Conservation (phyloP, 1,140 invertebrate species). For the Maniola jurtina region DNA sequence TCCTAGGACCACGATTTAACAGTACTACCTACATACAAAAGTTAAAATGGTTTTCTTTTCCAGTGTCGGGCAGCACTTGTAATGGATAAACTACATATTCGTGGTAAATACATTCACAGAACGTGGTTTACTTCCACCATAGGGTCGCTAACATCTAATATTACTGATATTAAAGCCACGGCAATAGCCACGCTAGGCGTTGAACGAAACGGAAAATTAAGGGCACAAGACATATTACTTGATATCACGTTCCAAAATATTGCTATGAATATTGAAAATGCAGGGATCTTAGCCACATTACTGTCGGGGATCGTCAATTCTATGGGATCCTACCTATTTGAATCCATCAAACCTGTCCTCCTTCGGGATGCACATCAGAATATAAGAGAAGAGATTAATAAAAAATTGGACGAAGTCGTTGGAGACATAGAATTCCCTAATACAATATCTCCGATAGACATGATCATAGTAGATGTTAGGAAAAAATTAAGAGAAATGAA, state of each 20-base stretch:
- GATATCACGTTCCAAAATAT: constrained; percentile 88
- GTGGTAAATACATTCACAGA: constrained; percentile 86
- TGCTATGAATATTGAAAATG: constrained; percentile 88
- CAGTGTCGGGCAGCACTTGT: constrained; percentile 84
- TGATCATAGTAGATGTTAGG: constrained; percentile 85
- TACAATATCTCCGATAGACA: constrained; percentile 90
- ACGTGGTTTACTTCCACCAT: constrained; percentile 83
- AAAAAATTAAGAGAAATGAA: constrained; percentile 84
- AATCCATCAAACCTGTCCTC: constrained; percentile 91
- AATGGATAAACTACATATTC: constrained; percentile 84
- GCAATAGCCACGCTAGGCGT: constrained; percentile 84
- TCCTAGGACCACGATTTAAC: background rate
- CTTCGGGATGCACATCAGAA: constrained; percentile 86
- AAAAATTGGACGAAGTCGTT: constrained; percentile 83
- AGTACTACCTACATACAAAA: background rate
- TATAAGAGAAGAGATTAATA: constrained; percentile 82
- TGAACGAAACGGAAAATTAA: constrained; percentile 84
- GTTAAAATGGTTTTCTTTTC: constrained; percentile 32
- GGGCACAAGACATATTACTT: constrained; percentile 87
- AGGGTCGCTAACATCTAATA: constrained; percentile 87
- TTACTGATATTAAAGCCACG: constrained; percentile 83
- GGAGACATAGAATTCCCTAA: constrained; percentile 87
- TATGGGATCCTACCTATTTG: constrained; percentile 88
- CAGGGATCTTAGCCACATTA: constrained; percentile 85
- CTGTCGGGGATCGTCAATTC: constrained; percentile 89